Percentiles rank a stretch among this genome's conserved stretches.
Evolutionary conservation across 92 coral and sea anemone genomes (phyloP).

Genomic region (Isaurus tuberculatus): DNA sequence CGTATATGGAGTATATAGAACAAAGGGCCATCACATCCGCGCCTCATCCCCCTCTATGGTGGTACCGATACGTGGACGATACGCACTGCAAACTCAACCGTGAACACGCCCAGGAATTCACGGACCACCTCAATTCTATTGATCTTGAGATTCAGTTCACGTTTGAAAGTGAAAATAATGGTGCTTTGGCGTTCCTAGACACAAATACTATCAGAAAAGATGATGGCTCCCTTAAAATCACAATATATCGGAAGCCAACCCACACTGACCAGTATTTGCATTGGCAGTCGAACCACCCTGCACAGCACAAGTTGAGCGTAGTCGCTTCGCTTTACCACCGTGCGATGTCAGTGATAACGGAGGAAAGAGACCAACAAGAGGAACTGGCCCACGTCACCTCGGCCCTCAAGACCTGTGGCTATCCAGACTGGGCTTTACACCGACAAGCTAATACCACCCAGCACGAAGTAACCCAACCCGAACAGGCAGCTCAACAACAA

Average conservation of each 20-base stretch:
- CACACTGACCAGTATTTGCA: background rate
- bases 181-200: slow-evolving; percentile 24
- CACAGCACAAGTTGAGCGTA: slow-evolving; percentile 8
- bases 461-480: background rate
- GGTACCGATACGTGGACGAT: slow-evolving; percentile 22
- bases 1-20: slow-evolving; percentile 29
- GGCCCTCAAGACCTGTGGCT: slow-evolving; percentile 22
- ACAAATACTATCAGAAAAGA: slow-evolving; percentile 19
- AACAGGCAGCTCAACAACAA: background rate
- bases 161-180: slow-evolving; percentile 21
- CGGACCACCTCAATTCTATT: slow-evolving; percentile 24
- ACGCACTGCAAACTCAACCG: background rate
- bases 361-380: background rate
- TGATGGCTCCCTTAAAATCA: slow-evolving; percentile 5
- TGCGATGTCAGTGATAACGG: slow-evolving; percentile 4
- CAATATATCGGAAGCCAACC: background rate
- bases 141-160: slow-evolving; percentile 15
- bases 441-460: background rate
- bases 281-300: slow-evolving; percentile 7
- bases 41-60: slow-evolving; percentile 31
- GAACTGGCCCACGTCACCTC: background rate
- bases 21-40: slow-evolving; percentile 9
- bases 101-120: slow-evolving; percentile 31
- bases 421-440: slow-evolving; percentile 26
- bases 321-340: background rate